These are phyloP conservation scores for Phaenicophaeus curvirostris DNA, from an alignment of 2,797 vertebrate genomes.

Conservation along the genomic window DNA sequence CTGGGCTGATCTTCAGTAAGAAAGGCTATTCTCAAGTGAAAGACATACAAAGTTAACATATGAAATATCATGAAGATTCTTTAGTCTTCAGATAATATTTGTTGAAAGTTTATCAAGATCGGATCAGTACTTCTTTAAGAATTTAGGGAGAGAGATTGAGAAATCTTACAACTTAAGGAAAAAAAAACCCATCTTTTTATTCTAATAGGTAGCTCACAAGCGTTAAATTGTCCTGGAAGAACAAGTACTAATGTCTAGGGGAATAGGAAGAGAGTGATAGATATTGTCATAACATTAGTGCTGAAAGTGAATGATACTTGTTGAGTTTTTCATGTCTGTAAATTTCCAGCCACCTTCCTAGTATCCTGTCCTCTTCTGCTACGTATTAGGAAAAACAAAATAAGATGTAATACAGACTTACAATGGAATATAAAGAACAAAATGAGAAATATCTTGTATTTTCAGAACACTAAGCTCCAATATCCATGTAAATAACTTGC, in stretches of 20 bases:
- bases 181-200: neutral
- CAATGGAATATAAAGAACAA: neutral
- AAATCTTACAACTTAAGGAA: neutral
- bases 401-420: neutral
- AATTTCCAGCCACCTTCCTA: neutral
- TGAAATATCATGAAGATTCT: neutral
- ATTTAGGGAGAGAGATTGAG: neutral
- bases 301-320: neutral
- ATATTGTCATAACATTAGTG: neutral
- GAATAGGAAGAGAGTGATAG: neutral
- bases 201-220: neutral
- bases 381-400: neutral
- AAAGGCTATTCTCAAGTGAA: neutral
- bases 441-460: neutral
- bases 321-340: neutral
- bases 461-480: neutral
- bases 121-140: neutral
- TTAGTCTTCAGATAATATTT: neutral
- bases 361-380: neutral
- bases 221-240: neutral
- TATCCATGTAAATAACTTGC: neutral
- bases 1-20: neutral
- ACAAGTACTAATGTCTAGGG: accelerated
- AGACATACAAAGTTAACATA: neutral
- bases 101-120: neutral